Base-by-base conservation (phyloP, 2,888 invertebrate genomes). In the Amphipoea lucens region DNA sequence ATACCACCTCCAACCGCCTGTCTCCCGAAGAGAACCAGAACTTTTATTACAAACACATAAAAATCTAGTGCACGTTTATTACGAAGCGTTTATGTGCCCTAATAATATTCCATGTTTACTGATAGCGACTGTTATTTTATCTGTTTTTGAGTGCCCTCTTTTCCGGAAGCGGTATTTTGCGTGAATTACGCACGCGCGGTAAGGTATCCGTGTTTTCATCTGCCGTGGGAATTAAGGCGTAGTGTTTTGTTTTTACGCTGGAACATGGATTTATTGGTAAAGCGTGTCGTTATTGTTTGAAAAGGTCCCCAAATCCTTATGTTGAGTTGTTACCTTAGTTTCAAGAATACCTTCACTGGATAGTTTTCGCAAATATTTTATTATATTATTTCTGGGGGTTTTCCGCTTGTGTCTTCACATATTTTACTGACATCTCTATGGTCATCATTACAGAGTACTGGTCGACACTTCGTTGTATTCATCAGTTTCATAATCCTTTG, bases 61-160 rank as follows among this genome's bases (percentile, higher is more conserved):
- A 94, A 95, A 93, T 93, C 91, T 92, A 93, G 92, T 94, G 92
- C 92, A 93, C 92, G 91, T 92, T 93, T 93, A 94, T 92, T 92
- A 92, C 92, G 84, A 79, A 89, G 85, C 89, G 90, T 94, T 94
- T 94, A 93, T 91, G 92, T 85, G 82, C 89, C 91, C 88, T 93
- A 93, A 94, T 95, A 95, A 94, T 94, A 94, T 94, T 93, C 92
- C 93, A 92, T 93, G 94, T 93, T 93, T 94, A 93, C 93, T 92
- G 95, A 94, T 94, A 94, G 90, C 93, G 88, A 84, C 82, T 90
- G 92, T 90, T 92, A 90, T 91, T 93, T 93, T 94, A 93, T 93
- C 91, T 91, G 85, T 91, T 91, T 92, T 91, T 87, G 89, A 92
- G 91, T 90, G 91, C 87, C 78, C 91, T 68, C 51, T 74, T 76